These are phyloP conservation scores for Magallana nippona DNA, from an alignment of 2,888 invertebrate genomes.

Conservation along the genomic window DNA sequence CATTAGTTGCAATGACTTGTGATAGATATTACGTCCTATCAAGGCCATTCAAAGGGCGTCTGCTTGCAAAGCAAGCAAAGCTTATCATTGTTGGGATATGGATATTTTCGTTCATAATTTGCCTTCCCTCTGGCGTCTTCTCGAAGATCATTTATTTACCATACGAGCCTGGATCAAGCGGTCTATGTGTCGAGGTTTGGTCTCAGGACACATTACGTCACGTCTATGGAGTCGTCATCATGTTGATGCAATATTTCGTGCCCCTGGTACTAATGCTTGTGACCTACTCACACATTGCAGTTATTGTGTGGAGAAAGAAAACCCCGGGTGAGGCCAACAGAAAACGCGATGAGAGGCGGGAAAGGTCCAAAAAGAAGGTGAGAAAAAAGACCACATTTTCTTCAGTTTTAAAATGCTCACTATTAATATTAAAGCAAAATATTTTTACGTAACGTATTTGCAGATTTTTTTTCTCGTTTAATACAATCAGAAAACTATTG, in stretches of 20 bases:
- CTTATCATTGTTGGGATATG: conserved; percentile 87
- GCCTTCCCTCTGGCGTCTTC: conserved; percentile 89
- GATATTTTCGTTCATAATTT: conserved; percentile 88
- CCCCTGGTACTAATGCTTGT: conserved; percentile 90
- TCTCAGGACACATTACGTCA: conserved; percentile 55
- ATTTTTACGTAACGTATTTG: too few species aligned
- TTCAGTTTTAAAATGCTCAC: not conserved
- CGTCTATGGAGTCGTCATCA: conserved; percentile 85
- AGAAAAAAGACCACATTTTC: conserved; percentile 57
- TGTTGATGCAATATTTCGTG: conserved; percentile 89
- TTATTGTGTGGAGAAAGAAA: conserved; percentile 91
- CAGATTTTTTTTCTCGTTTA: too few species aligned
- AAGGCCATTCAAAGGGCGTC: conserved; percentile 90
- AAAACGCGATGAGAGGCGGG: conserved; percentile 89
- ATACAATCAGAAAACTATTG: too few species aligned
- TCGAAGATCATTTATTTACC: conserved; percentile 80
- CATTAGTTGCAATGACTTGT: conserved; percentile 92
- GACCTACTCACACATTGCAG: conserved; percentile 91
- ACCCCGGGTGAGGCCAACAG: conserved; percentile 94
- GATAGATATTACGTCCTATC: conserved; percentile 95
- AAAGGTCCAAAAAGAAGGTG: conserved; percentile 93
- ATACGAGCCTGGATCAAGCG: conserved; percentile 54
- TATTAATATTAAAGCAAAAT: too few species aligned
- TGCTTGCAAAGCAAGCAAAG: conserved; percentile 85
- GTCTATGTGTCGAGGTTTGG: conserved; percentile 69